Evolutionary conservation across 1,140 invertebrate species (phyloP).

Genomic region (Ostrea edulis): DNA sequence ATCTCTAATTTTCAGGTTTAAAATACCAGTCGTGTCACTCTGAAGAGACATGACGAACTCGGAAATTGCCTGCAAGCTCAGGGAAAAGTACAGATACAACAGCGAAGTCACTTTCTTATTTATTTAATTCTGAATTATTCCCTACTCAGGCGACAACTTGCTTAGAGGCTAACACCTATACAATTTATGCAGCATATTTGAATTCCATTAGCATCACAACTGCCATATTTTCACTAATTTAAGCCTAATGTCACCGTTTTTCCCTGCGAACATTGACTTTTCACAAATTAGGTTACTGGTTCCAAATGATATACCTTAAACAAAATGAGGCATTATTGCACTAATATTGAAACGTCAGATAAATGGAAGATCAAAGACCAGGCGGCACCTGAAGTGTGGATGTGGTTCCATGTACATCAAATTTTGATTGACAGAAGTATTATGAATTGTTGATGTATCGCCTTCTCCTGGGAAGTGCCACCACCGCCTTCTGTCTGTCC

Average conservation of each 20-base stretch:
- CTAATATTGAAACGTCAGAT: background rate
- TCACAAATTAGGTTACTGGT: slow-evolving; percentile 9
- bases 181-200: slow-evolving; percentile 15
- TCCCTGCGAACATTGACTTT: slow-evolving; percentile 11
- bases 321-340: background rate
- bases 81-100: background rate
- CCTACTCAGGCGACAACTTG: background rate
- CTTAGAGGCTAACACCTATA: background rate
- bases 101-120: background rate
- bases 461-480: background rate
- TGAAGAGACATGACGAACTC: background rate
- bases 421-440: slow-evolving; percentile 31
- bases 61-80: background rate
- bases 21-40: background rate
- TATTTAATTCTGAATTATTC: slow-evolving; percentile 1
- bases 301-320: slow-evolving; percentile 3
- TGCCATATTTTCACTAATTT: background rate
- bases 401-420: background rate
- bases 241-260: background rate
- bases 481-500: slow-evolving; percentile 5
- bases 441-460: slow-evolving; percentile 4
- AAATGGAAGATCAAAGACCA: slow-evolving; percentile 10
- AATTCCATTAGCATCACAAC: background rate
- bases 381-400: background rate
- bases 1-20: no score